phyloP scores from a whole-genome alignment of 2,888 invertebrate genomes.

The Torymus auratus region DNA sequence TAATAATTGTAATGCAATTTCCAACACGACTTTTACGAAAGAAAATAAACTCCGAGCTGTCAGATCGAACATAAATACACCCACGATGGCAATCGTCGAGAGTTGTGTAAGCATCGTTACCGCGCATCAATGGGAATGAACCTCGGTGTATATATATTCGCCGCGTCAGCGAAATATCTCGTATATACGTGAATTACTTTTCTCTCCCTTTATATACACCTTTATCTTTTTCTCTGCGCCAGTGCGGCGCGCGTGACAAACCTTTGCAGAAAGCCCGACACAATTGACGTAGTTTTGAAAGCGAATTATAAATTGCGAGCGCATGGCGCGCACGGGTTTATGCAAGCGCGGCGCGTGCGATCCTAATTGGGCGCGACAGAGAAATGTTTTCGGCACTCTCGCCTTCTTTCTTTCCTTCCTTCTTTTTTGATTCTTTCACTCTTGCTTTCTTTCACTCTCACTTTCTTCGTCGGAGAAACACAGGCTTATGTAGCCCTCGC shows the following conservation, averaged over 20 bases:
- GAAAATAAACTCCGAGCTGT: neutral
- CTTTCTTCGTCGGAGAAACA: neutral
- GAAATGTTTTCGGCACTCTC: slow-evolving; percentile 12
- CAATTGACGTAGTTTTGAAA: slow-evolving; percentile 59
- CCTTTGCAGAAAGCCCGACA: slow-evolving; percentile 55
- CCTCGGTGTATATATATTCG: neutral
- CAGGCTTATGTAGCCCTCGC: neutral
- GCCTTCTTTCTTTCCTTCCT: no score
- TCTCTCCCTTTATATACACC: neutral
- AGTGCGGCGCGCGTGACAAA: slow-evolving; percentile 51
- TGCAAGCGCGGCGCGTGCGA: slow-evolving; percentile 47
- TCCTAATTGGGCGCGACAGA: slow-evolving; percentile 55
- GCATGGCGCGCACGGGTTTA: slow-evolving; percentile 43
- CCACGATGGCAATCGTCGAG: slow-evolving; percentile 26
- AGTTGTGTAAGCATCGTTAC: slow-evolving; percentile 27
- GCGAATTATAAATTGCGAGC: slow-evolving; percentile 57
- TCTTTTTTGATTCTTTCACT: neutral
- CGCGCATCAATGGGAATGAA: slow-evolving; percentile 32
- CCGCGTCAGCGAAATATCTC: slow-evolving; percentile 4
- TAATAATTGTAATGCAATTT: slow-evolving; percentile 4
- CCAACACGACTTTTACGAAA: slow-evolving; percentile 9
- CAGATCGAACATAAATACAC: slow-evolving; percentile 8
- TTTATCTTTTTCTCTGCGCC: slow-evolving; percentile 19
- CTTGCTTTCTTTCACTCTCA: neutral
- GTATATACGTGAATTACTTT: slow-evolving; percentile 29